Base-by-base conservation (phyloP, 2,113 vertebrate species). In the Dicaeum eximium region DNA sequence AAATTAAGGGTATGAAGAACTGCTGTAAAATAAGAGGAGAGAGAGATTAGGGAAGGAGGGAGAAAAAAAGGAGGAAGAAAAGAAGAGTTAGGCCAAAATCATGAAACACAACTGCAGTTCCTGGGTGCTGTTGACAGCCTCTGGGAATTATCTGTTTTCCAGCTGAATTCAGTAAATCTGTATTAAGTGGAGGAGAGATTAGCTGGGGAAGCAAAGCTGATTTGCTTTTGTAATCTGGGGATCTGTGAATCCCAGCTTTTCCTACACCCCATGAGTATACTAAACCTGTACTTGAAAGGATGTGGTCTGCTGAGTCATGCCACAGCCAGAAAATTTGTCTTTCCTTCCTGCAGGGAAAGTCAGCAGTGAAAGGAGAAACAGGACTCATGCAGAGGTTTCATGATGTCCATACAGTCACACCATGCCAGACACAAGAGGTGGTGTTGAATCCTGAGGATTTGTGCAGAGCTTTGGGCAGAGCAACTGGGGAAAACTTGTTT, bases 181-280 rank as follows among this genome's bases (percentile, higher is more conserved):
- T 66, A 90, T 86, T 78, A 86, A 95, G 65, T 79, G 40, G 30
- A 70, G 20, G 33, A 86, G 54, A 91, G 73, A 93, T 94, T 97
- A 96, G 31, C 66, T 48, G 23, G 61, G 71, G 65, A 74, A 91
- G 51, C 13, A 92, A 91, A 94, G 61, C 44, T 93, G 80, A 93
- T 95, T 91, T 95, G 18, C 53, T 81, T 95, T 95, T 87, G 48
- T 92, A 81, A 82, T 92, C 57, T 48, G 53, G 23, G 20, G 61
- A 79, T 73, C 69, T 72, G 48, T 56, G 53, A 92, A 51, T 67
- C 65, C 45, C 48, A 38, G 62, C 12, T 91, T 85, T 91, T 89
- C 66, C 53, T 72, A 22, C 33, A 54, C 22, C 35, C 45, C 11
- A 13, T n/a, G 62, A 47, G 37, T 42, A 65, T 66, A 53, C 10